A percentile compares a stretch with the other conserved stretches of the same genome.
Evolutionary conservation across 2,797 vertebrate species (phyloP).

Genomic region (Scolopax bukidnonensis): DNA sequence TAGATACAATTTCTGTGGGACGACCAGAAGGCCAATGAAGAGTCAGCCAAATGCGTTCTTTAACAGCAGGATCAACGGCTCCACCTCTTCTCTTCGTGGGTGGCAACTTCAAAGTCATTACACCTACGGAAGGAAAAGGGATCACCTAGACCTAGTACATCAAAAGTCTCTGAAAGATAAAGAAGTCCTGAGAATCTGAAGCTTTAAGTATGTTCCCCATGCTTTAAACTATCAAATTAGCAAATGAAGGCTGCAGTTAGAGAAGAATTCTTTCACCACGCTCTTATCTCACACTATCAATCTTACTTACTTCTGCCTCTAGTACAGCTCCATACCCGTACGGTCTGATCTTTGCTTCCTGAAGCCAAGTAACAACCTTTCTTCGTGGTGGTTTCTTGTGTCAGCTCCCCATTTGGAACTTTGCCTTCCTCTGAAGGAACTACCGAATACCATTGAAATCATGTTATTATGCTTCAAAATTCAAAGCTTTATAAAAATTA

Average conservation of each 20-base stretch:
- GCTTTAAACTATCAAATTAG: background rate
- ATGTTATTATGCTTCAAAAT: background rate
- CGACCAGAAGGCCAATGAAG: constrained; percentile 87
- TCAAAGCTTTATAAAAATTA: background rate
- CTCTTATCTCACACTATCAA: background rate
- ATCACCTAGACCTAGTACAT: background rate
- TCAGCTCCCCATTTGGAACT: constrained; percentile 67
- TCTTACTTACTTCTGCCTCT: constrained; percentile 86
- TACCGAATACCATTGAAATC: background rate
- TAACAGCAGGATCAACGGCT: constrained; percentile 83
- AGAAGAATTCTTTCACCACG: background rate
- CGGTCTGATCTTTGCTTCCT: constrained; percentile 95
- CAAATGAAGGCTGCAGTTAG: background rate
- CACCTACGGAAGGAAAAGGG: constrained; percentile 68
- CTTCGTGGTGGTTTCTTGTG: constrained; percentile 59
- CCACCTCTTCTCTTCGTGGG: constrained; percentile 89
- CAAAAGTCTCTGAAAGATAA: background rate
- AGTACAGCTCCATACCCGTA: constrained; percentile 91
- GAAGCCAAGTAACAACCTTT: constrained; percentile 88
- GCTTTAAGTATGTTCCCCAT: background rate
- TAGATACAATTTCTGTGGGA: constrained; percentile 87
- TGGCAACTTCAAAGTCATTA: constrained; percentile 90
- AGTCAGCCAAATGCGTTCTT: constrained; percentile 93
- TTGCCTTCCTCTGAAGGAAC: constrained; percentile 61
- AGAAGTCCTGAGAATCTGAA: background rate